phyloP scores from a whole-genome alignment of 37 sponge, comb jelly and placozoan genomes.

The Haliclona indistincta region DNA sequence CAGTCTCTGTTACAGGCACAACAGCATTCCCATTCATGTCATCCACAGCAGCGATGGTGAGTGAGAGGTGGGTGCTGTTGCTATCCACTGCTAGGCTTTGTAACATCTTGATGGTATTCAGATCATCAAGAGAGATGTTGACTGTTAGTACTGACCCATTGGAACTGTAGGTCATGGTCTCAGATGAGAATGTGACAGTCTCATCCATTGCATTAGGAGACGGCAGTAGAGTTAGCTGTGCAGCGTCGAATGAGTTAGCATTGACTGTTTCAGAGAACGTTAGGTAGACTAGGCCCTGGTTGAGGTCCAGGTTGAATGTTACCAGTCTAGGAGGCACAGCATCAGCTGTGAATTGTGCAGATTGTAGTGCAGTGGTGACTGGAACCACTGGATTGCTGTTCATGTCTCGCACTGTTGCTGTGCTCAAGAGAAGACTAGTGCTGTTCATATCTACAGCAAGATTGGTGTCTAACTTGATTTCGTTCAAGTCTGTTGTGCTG shows the following conservation, averaged over 20 bases:
- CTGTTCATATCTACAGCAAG: constrained; percentile 46
- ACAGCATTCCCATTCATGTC: constrained; percentile 70
- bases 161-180: constrained; percentile 39
- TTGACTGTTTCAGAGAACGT: constrained; percentile 86
- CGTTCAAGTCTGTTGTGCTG: constrained; percentile 72
- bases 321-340: constrained; percentile 46
- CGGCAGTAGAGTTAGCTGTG: constrained; percentile 57
- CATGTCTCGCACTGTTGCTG: constrained; percentile 51
- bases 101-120: constrained; percentile 77
- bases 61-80: constrained; percentile 50
- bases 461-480: constrained; percentile 53
- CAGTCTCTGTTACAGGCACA: constrained; percentile 5
- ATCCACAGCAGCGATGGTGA: constrained; percentile 39
- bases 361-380: constrained; percentile 15
- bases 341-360: constrained; percentile 41
- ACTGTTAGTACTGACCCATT: constrained; percentile 55
- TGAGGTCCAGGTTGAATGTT: constrained; percentile 72
- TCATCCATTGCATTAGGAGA: constrained; percentile 27
- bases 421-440: constrained; percentile 59
- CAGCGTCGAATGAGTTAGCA: constrained; percentile 48
- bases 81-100: constrained; percentile 37
- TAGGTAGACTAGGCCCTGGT: constrained; percentile 47
- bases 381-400: constrained; percentile 56
- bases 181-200: constrained; percentile 10
- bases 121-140: constrained; percentile 44